These are phyloP conservation scores for Xiphophorus birchmanni DNA, from an alignment of 2,797 vertebrate genomes.

Conservation along the genomic window DNA sequence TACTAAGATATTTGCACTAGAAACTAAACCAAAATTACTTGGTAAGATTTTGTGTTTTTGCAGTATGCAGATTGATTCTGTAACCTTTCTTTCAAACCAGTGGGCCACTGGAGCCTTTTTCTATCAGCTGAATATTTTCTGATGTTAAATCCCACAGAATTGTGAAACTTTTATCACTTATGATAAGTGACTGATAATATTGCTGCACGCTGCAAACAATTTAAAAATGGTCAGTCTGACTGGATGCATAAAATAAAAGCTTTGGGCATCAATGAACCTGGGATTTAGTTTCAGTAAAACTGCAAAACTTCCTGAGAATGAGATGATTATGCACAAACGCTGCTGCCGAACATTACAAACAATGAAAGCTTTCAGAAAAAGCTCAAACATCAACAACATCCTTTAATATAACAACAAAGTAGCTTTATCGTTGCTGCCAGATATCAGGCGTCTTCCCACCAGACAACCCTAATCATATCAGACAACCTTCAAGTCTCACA, in stretches of 20 bases:
- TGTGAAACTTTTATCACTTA: not conserved
- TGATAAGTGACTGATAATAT: not conserved
- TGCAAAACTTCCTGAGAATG: not conserved
- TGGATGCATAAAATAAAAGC: not conserved
- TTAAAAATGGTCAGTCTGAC: too few relatives aligned
- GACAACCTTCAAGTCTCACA: slow-evolving; percentile 32
- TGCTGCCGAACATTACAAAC: not conserved
- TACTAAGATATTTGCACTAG: too few relatives aligned
- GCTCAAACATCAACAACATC: not conserved
- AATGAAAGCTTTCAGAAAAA: not conserved
- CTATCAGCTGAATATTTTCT: not conserved
- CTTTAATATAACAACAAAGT: not conserved
- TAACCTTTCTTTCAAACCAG: not conserved
- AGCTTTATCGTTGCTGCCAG: slow-evolving; percentile 4
- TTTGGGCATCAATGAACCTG: not conserved
- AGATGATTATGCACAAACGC: not conserved
- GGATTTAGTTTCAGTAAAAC: not conserved
- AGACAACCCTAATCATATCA: slow-evolving; percentile 7
- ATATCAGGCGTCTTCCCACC: not conserved
- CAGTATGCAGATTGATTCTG: not conserved
- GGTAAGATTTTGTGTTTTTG: too few relatives aligned
- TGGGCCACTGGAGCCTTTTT: not conserved
- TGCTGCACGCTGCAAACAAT: not conserved
- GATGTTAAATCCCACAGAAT: not conserved
- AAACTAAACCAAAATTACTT: too few relatives aligned